Conservation (phyloP, 2,797 vertebrate genomes). For the Smutsia temminckii region DNA sequence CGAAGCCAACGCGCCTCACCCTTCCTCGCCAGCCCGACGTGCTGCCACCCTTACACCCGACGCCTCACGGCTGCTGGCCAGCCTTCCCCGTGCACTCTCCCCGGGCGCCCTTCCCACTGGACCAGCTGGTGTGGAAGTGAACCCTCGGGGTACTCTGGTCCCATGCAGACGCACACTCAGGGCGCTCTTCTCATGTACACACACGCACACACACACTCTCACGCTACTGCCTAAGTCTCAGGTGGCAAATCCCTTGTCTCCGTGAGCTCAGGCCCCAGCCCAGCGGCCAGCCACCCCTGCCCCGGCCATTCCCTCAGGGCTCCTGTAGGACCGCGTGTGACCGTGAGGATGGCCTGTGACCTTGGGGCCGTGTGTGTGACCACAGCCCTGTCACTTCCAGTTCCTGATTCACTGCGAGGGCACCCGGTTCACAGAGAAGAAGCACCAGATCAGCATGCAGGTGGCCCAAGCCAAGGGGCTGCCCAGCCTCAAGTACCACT, state of each 20-base stretch:
- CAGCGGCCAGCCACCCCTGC: neutral
- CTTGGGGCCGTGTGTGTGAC: no score
- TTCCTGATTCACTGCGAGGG: conserved; percentile 98
- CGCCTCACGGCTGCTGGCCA: neutral
- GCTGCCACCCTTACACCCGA: no score
- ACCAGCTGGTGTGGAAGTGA: neutral
- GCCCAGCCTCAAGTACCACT: conserved; percentile 95
- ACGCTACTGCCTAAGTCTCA: neutral
- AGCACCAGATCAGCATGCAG: conserved; percentile 96
- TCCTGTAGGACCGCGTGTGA: neutral
- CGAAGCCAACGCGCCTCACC: no score
- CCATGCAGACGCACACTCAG: neutral
- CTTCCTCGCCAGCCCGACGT: no score
- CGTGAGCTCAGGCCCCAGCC: neutral
- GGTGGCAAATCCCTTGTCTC: neutral
- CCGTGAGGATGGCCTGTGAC: rapidly evolving
- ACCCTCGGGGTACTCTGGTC: neutral
- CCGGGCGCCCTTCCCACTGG: neutral
- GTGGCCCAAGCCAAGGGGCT: conserved; percentile 96
- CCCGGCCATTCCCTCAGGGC: neutral
- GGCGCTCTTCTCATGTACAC: neutral
- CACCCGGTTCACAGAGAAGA: conserved; percentile 95
- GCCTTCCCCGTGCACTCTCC: rapidly evolving
- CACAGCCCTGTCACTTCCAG: conserved; percentile 80
- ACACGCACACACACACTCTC: neutral